Base-by-base conservation (phyloP, 2,888 invertebrate genomes). In the Scaeva pyrastri region DNA sequence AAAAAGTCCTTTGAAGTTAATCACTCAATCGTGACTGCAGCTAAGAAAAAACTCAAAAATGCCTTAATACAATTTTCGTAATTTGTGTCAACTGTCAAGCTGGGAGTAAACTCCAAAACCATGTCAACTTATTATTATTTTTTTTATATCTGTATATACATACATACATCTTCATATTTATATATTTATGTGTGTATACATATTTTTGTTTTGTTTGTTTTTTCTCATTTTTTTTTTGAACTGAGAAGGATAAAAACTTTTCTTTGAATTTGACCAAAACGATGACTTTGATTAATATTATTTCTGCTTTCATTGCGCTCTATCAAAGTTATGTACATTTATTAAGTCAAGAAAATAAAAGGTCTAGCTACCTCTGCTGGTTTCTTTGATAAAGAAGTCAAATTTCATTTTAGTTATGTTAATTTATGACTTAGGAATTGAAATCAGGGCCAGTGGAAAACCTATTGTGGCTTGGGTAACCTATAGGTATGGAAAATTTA, bases 41-140 rank as follows among this genome's bases (percentile, higher is more conserved):
- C 12, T 31, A 31, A 43, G 50, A 19, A 39, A 45, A 26, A 45
- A n/a, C n/a, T n/a, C n/a, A 64, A 26, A 62, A 64, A 26, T 16
- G 11, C 43, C 36, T 45, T 11, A 56, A 45, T 21, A 45, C 43
- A 62, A 66, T 66, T 56, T 31, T n/a, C 45, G 64, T 36, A 56
- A 68, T 75, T 56, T 75, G 66, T 56, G 75, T 58, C 66, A 75
- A 58, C 66, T 75, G 66, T 48, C 43, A 56, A 56, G 43, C 36
- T 68, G 68, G 23, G 56, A 43, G 19, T 43, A 68, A 56, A 48
- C 56, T 36, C 45, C 16, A 66, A 58, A 14, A 56, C 16, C 19
- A 66, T 58, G 43, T 55, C 52, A 55, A 55, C 43, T 52, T 36
- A 23, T 50, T 50, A 7, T 41, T 4, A 14, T 7, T 23, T 73